Conservation (phyloP, 1,140 invertebrate species). For the Achroia grisella region DNA sequence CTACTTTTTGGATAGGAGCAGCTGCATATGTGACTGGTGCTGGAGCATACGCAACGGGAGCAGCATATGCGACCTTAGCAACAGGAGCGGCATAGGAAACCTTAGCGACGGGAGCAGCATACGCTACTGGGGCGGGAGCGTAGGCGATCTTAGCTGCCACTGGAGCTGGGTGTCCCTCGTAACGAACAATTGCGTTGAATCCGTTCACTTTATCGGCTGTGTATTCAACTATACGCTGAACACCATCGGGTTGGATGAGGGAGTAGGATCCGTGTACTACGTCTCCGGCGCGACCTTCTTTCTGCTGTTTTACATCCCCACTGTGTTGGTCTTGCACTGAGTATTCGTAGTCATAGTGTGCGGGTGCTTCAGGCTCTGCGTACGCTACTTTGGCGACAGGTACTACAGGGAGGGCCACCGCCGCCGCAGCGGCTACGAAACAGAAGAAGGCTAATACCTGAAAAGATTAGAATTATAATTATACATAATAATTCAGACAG, state of each 20-base stretch:
- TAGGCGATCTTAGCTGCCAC: conserved; percentile 42
- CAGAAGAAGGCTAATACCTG: conserved; percentile 26
- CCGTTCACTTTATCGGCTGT: conserved; percentile 53
- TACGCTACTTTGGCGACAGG: conserved; percentile 22
- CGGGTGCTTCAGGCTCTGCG: conserved; percentile 41
- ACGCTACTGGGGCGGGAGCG: conserved; percentile 12
- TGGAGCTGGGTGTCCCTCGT: conserved; percentile 49
- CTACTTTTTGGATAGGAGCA: conserved; percentile 8
- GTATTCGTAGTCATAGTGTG: conserved; percentile 66
- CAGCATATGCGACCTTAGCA: conserved; percentile 3
- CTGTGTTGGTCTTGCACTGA: conserved; percentile 58
- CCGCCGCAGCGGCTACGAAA: conserved; percentile 27
- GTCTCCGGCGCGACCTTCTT: conserved; percentile 68
- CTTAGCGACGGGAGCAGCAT: conserved; percentile 14
- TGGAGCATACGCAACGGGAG: conserved; percentile 2
- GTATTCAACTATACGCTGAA: conserved; percentile 73
- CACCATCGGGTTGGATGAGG: conserved; percentile 72
- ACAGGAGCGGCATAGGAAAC: conserved; percentile 14
- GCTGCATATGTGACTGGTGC: conserved; percentile 12
- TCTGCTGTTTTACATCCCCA: conserved; percentile 52
- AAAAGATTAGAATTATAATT: not conserved
- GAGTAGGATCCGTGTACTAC: conserved; percentile 76
- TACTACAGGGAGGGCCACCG: conserved; percentile 19
- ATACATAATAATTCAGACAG: too few relatives aligned
- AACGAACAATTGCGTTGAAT: conserved; percentile 47